Percentiles rank a stretch among this genome's conserved stretches.
These are phyloP conservation scores for Archocentrus centrarchus DNA, from an alignment of 2,113 vertebrate species.

Conservation along the genomic window DNA sequence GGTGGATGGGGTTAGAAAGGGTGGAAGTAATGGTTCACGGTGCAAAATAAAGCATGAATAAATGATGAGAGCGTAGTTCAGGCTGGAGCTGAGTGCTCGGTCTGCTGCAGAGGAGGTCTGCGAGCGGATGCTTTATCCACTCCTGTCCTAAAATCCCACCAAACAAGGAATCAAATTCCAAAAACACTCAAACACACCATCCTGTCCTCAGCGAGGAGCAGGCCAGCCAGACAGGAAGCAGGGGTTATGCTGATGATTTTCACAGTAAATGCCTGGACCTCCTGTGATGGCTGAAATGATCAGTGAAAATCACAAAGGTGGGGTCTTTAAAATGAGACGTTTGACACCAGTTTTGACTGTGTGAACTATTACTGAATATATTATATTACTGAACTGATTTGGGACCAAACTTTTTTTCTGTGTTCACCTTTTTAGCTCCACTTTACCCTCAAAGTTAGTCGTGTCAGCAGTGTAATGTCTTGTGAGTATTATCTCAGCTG, in stretches of 20 bases:
- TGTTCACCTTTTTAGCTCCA: background rate
- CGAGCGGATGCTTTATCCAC: slow-evolving; percentile 19
- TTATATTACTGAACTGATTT: background rate
- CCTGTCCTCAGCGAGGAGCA: background rate
- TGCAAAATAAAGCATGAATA: slow-evolving; percentile 71
- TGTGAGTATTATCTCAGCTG: background rate
- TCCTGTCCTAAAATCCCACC: background rate
- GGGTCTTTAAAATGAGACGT: background rate
- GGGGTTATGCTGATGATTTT: background rate
- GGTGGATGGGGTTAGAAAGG: background rate
- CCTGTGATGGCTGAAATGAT: background rate
- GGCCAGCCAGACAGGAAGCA: background rate
- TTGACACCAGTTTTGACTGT: background rate
- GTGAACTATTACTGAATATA: background rate
- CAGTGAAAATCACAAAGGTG: background rate
- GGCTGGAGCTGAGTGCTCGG: slow-evolving; percentile 57
- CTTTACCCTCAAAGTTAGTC: rapidly evolving
- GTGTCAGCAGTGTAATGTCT: rapidly evolving
- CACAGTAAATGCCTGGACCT: background rate
- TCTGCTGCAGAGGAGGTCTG: slow-evolving; percentile 35
- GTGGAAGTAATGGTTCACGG: slow-evolving; percentile 56
- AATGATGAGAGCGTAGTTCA: slow-evolving; percentile 66
- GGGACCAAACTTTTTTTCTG: too few relatives aligned
- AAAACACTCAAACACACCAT: background rate
- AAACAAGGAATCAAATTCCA: background rate